Evolutionary conservation across 2,113 vertebrate species (phyloP).

Genomic region (Rhinichthys klamathensis): DNA sequence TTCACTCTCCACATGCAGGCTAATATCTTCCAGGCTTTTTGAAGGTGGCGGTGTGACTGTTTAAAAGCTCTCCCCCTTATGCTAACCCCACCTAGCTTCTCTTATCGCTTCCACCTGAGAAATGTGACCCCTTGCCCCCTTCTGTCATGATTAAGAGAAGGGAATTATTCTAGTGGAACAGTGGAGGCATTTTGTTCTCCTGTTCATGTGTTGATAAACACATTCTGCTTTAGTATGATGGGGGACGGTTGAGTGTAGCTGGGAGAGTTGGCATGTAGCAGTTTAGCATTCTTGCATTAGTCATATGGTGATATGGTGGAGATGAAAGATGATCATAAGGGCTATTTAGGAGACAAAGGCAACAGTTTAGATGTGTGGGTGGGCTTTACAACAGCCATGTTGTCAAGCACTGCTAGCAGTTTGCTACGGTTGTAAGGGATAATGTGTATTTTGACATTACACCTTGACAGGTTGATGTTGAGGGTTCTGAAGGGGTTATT

Average conservation of each 20-base stretch:
- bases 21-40: conserved; percentile 57
- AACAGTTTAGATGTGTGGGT: background rate
- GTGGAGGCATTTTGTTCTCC: conserved; percentile 65
- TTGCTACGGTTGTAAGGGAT: background rate
- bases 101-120: conserved; percentile 66
- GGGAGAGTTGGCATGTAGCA: conserved; percentile 1
- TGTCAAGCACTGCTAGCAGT: too few relatives aligned
- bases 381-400: background rate
- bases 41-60: conserved; percentile 49
- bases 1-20: conserved; percentile 56
- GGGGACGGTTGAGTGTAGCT: background rate
- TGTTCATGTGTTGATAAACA: conserved; percentile 38
- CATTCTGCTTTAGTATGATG: conserved; percentile 43
- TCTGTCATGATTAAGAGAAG: conserved; percentile 68
- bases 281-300: background rate
- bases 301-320: background rate
- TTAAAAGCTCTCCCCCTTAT: conserved; percentile 48
- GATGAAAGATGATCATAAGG: background rate
- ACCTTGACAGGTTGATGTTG: background rate
- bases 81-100: conserved; percentile 60
- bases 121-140: conserved; percentile 72
- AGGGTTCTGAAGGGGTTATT: background rate
- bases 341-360: background rate
- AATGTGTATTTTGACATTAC: background rate
- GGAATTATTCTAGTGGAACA: conserved; percentile 70